Base-by-base conservation (phyloP, 2,888 invertebrate genomes). In the Dusona sp. region DNA sequence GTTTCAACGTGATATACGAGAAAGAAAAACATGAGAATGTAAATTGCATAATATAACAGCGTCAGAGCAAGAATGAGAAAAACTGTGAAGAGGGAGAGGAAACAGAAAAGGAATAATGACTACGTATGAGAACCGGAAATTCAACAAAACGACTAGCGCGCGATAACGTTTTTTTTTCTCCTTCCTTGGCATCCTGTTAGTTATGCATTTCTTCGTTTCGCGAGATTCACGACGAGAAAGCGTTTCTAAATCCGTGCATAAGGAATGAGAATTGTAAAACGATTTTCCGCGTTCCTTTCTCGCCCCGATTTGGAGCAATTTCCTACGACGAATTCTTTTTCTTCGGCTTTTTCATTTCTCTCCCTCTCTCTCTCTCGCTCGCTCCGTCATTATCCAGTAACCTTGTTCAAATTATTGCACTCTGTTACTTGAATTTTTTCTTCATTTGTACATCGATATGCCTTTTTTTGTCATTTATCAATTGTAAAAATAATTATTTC, bases 211-310 rank as follows among this genome's bases (percentile, higher is more conserved):
- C 33, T 45, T 68, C 57, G 51, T 65, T 29, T 57, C 22, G 1
- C 13, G 25, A 57, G 57, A 57, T 57, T 57, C 57, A n/a, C 22
- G 25, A 6, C 22, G 22, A 57, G 22, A 57, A 13, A 70, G 22
- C 13, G 57, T 45, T 38, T 67, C 42, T 25, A 22, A 70, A 45
- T 45, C 11, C 54, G n/a, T 33, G 45, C 70, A 42, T 8, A 42
- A 45, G 45, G 67, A 38, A 67, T 78, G 67, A 78, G 67, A 54
- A 68, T 78, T 54, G 45, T 68, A 11, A 16, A 70, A 45, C 70
- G 25, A 57, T 61, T 79, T 70, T 79, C 61, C 57, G 16, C 70
- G 57, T 45, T 65, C 22, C 25, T 42, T 29, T 54, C 38, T 29
- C 61, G n/a, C 79, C n/a, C 2, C 45, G 48, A 77, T 77, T 64